Conservation (phyloP, 2,888 invertebrate species). For the Neuroscelio doddi region DNA sequence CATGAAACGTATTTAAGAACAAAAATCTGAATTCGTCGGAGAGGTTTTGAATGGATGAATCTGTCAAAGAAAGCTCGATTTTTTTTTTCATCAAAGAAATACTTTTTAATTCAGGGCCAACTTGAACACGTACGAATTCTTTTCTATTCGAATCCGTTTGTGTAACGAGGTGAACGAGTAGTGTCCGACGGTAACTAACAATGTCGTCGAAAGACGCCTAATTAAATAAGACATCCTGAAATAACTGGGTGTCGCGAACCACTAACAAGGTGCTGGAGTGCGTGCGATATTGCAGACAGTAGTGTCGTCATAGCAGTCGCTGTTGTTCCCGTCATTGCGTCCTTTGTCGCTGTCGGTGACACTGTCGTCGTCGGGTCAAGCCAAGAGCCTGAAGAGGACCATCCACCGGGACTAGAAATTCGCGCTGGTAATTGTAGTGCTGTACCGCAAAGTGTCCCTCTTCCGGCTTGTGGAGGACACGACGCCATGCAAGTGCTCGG, state of each 20-base stretch:
- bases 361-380: slow-evolving; percentile 60
- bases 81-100: no score
- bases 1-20: no score
- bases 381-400: slow-evolving; percentile 55
- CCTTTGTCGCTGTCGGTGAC: slow-evolving; percentile 45
- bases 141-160: slow-evolving; percentile 40
- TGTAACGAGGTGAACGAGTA: slow-evolving; percentile 54
- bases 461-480: slow-evolving; percentile 42
- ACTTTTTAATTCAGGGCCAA: slow-evolving; percentile 11
- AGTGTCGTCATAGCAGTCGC: slow-evolving; percentile 35
- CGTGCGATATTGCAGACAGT: slow-evolving; percentile 47
- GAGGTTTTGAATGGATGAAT: no score
- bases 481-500: slow-evolving; percentile 19
- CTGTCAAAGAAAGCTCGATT: no score
- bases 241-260: slow-evolving; percentile 49
- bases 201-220: slow-evolving; percentile 67
- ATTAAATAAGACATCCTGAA: slow-evolving; percentile 70
- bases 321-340: slow-evolving; percentile 44
- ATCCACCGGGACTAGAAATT: slow-evolving; percentile 58
- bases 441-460: slow-evolving; percentile 47
- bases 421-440: slow-evolving; percentile 67
- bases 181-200: slow-evolving; percentile 62
- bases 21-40: no score
- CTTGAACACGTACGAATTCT: slow-evolving; percentile 45
- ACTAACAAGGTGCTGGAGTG: slow-evolving; percentile 65